Conservation (phyloP, 2,113 vertebrate species). For the Anarrhichthys ocellatus region DNA sequence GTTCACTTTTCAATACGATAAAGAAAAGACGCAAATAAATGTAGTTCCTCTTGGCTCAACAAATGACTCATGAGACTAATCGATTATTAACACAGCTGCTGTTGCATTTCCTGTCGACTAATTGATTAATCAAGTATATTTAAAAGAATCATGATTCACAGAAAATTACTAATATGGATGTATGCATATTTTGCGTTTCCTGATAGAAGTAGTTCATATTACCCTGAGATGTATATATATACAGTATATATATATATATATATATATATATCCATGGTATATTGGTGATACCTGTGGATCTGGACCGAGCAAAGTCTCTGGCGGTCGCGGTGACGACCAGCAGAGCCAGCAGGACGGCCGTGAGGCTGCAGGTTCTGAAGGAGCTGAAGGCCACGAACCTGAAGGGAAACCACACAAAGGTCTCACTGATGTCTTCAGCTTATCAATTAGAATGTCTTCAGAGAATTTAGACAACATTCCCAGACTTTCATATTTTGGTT, state of each 20-base stretch:
- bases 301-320: slow-evolving; percentile 84
- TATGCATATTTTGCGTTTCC: not conserved
- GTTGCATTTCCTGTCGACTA: not conserved
- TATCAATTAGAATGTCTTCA: no score
- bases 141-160: no score
- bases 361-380: slow-evolving; percentile 87
- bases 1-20: no score
- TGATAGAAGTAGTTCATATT: not conserved
- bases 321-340: slow-evolving; percentile 85
- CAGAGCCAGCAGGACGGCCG: slow-evolving; percentile 84
- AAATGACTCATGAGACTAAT: not conserved
- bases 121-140: no score
- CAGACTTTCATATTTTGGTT: no score
- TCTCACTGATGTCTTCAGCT: not conserved
- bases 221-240: no score
- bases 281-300: slow-evolving; percentile 83
- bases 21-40: no score
- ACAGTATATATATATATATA: no score
- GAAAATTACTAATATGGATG: no score
- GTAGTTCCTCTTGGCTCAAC: no score
- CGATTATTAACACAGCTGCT: not conserved
- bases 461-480: no score
- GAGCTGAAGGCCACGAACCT: slow-evolving; percentile 90
- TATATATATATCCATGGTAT: not conserved
- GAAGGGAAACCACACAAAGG: not conserved